Base-by-base conservation (phyloP, 2,888 invertebrate genomes). In the Spatulosminthurus flaviceps region DNA sequence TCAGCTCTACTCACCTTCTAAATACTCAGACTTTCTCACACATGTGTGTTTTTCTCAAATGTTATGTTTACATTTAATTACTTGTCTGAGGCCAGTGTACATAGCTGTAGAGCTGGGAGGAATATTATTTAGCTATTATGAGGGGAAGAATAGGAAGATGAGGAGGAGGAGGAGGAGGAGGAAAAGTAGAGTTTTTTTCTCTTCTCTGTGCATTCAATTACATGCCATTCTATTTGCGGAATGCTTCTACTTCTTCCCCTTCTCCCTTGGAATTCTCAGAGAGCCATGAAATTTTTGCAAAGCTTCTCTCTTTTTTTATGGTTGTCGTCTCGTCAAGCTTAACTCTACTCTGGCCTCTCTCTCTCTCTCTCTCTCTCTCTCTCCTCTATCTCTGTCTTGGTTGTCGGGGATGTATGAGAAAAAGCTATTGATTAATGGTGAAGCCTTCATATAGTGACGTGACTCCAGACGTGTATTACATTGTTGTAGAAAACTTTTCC, bases 1-100 rank as follows among this genome's bases (percentile, higher is more conserved):
- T n/a, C n/a, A n/a, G n/a, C n/a, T n/a, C n/a, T n/a, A n/a, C n/a
- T n/a, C n/a, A n/a, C n/a, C n/a, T n/a, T n/a, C n/a, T n/a, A n/a
- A n/a, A n/a, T n/a, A n/a, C 34, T 34, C 5, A 16, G 16, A 19
- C 51, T 5, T 51, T 2, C n/a, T 19, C 19, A 19, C n/a, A 51
- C 16, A 16, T 51, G 51, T 51, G 51, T 11, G n/a, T n/a, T n/a
- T n/a, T n/a, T 51, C 1, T 51, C 9, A 51, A 51, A 51, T 51
- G 51, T 51, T 51, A 51, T 51, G 51, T 51, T 51, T 51, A 51
- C 51, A 51, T 51, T 51, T 51, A 51, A 51, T 51, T 51, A 51
- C 51, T 51, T 51, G 51, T n/a, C n/a, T 51, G 51, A 51, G 51
- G 51, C 16, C 16, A 51, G 16, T 4, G 51, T n/a, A n/a, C n/a